A percentile compares a stretch with the other conserved stretches of the same genome.
phyloP scores from a whole-genome alignment of 2,797 vertebrate species.

The Tauraco hartlaubi region DNA sequence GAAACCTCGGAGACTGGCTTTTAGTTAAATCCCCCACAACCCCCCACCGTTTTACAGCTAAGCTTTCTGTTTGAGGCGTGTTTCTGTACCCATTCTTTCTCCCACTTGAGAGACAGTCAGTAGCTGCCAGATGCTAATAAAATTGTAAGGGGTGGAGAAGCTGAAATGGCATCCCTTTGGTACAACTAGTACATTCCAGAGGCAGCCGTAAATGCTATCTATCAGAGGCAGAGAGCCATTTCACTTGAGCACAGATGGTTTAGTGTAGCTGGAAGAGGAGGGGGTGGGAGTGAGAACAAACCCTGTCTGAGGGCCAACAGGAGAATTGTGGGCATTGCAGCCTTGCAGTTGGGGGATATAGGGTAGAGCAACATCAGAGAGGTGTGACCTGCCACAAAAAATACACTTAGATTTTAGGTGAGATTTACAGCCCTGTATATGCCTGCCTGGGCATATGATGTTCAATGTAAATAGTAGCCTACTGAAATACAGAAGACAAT shows the following conservation, averaged over 20 bases:
- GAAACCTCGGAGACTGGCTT: background rate
- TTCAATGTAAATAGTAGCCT: background rate
- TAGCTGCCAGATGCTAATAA: constrained; percentile 39
- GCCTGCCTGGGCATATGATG: background rate
- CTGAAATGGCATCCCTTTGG: constrained; percentile 17
- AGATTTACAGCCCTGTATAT: background rate
- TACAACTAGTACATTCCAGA: background rate
- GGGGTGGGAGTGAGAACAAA: background rate
- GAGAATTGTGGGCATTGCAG: background rate
- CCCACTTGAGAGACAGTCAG: background rate
- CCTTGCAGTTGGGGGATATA: background rate
- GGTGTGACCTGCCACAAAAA: background rate
- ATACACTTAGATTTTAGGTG: background rate
- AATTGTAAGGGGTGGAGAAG: background rate
- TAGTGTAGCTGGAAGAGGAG: background rate
- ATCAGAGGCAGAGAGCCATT: background rate
- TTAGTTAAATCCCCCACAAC: background rate
- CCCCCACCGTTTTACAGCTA: background rate
- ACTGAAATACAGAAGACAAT: background rate
- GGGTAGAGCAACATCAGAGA: background rate
- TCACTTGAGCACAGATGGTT: constrained; percentile 19
- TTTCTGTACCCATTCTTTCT: background rate
- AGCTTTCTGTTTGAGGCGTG: background rate
- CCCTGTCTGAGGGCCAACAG: background rate
- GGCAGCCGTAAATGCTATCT: background rate